Conservation (phyloP, 2,888 invertebrate genomes). For the Anaspis maculata region DNA sequence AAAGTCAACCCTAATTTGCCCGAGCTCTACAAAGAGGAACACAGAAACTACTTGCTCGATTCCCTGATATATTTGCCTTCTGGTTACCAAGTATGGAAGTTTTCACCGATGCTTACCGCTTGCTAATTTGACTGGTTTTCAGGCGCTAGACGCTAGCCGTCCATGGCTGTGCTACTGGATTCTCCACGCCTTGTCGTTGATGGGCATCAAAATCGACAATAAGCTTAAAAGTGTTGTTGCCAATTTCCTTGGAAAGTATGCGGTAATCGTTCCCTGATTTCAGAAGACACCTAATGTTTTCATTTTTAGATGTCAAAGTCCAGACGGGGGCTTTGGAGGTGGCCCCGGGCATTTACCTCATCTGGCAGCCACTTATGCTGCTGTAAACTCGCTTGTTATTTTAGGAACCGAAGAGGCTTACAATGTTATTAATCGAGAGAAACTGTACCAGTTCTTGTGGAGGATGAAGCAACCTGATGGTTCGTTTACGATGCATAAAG, state of each 20-base stretch:
- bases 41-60: conserved; percentile 57
- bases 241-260: conserved; percentile 52
- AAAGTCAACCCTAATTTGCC: conserved; percentile 52
- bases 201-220: conserved; percentile 56
- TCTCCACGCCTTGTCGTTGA: conserved; percentile 76
- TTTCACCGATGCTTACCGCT: no score
- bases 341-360: conserved; percentile 91
- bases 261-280: conserved; percentile 37
- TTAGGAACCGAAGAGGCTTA: conserved; percentile 76
- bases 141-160: conserved; percentile 87
- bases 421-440: conserved; percentile 74
- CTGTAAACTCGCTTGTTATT: conserved; percentile 85
- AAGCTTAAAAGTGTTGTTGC: conserved; percentile 48
- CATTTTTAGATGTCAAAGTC: conserved; percentile 62
- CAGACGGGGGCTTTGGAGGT: conserved; percentile 84
- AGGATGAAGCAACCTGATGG: conserved; percentile 75
- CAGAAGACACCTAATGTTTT: conserved; percentile 27
- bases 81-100: conserved; percentile 46
- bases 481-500: conserved; percentile 84
- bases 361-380: conserved; percentile 95
- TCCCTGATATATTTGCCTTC: conserved; percentile 60
- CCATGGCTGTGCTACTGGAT: conserved; percentile 99
- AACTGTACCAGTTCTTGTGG: conserved; percentile 69
- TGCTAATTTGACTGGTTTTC: conserved; percentile 17
- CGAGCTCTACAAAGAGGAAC: conserved; percentile 52